phyloP scores from a whole-genome alignment of 2,888 invertebrate species.

The Zaprionus lineosus region DNA sequence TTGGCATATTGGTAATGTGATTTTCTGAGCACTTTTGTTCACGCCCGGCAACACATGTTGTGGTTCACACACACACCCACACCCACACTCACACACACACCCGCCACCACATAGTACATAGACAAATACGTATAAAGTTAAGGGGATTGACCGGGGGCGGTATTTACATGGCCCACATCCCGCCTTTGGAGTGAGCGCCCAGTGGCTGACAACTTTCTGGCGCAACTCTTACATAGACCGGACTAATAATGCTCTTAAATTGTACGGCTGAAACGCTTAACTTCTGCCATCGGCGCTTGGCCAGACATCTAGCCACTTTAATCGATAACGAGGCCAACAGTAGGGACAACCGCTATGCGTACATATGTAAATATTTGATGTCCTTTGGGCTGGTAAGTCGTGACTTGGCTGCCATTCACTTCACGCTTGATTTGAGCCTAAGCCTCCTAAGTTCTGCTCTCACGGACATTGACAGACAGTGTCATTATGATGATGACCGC shows the following conservation, averaged over 20 bases:
- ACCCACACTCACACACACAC: constrained; percentile 15
- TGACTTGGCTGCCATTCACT: constrained; percentile 53
- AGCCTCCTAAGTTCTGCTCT: constrained; percentile 34
- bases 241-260: constrained; percentile 59
- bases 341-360: constrained; percentile 19
- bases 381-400: constrained; percentile 37
- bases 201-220: constrained; percentile 43
- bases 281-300: constrained; percentile 38
- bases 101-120: constrained; percentile 12
- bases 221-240: constrained; percentile 36
- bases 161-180: constrained; percentile 53
- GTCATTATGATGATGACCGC: constrained; percentile 36
- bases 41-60: constrained; percentile 73
- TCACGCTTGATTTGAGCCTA: constrained; percentile 62
- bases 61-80: constrained; percentile 61
- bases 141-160: constrained; percentile 48
- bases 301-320: constrained; percentile 44
- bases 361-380: constrained; percentile 63
- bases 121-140: constrained; percentile 1
- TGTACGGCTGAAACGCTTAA: constrained; percentile 52
- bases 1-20: constrained; percentile 69
- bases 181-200: constrained; percentile 52
- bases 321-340: constrained; percentile 67
- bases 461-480: constrained; percentile 10
- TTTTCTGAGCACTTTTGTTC: constrained; percentile 73